Conservation (phyloP, 2,888 invertebrate species). For the Plagodis dolabraria region DNA sequence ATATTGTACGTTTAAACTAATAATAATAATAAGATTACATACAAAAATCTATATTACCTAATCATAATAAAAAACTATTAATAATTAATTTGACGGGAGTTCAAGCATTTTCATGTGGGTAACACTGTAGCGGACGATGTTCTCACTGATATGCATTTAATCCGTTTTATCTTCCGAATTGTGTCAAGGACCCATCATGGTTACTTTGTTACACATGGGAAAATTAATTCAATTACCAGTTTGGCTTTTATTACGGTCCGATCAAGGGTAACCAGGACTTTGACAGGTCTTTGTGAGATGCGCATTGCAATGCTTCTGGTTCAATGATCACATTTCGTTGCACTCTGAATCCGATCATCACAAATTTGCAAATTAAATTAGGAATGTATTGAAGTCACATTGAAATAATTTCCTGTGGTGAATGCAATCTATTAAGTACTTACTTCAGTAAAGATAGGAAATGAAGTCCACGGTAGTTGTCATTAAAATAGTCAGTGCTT, state of each 20-base stretch:
- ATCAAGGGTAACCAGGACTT: slow-evolving; percentile 12
- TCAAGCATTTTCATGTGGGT: background rate
- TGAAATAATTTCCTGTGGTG: slow-evolving; percentile 1
- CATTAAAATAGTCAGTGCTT: no score
- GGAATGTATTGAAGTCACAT: background rate
- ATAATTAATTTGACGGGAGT: no score
- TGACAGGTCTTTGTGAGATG: slow-evolving; percentile 18
- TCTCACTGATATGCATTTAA: slow-evolving; percentile 58
- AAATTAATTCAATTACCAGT: slow-evolving; percentile 65
- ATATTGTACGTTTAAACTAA: no score
- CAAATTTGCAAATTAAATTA: slow-evolving; percentile 11
- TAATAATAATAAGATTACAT: no score
- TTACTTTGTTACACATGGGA: slow-evolving; percentile 58
- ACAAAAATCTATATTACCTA: no score
- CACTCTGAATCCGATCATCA: slow-evolving; percentile 19
- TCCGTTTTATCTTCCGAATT: slow-evolving; percentile 55
- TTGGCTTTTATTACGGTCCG: slow-evolving; percentile 19
- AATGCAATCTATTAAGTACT: no score
- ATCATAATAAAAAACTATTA: no score
- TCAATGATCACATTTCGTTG: slow-evolving; percentile 8
- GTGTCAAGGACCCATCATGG: slow-evolving; percentile 63
- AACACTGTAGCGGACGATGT: slow-evolving; percentile 33
- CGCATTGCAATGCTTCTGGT: slow-evolving; percentile 7
- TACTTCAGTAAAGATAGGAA: no score
- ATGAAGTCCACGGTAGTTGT: no score